Base-by-base conservation (phyloP, 30 jellyfish, hydroid and myxozoan species). In the Pseudorhiza aurosa region DNA sequence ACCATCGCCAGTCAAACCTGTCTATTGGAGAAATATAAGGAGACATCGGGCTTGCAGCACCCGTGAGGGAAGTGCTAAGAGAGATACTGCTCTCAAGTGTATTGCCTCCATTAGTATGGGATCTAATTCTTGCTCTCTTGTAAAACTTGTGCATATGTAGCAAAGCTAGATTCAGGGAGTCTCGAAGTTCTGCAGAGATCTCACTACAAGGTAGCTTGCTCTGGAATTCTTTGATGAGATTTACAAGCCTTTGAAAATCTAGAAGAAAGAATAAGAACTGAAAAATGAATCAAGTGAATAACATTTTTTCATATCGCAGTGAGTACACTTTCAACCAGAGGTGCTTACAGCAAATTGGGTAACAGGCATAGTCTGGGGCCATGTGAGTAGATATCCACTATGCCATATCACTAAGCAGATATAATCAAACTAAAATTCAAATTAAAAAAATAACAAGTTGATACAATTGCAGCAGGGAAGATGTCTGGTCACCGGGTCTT, bases 1-100 rank as follows among this genome's bases (percentile, higher is more conserved):
- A 58, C 98, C 98, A 92, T 19, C 96, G 75, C 98, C 98, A 92
- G 18, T 73, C 96, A 92, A 92, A 92, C 60, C 86, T 85, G 50
- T 92, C 96, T 11, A 59, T 68, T 31, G 90, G 93, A 11, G 93
- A 76, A 60, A 92, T 77, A 71, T 35, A 71, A 4, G 96, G 96
- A 19, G 96, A 86, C 40, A 75, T 45, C 11, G 96, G 96, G 74
- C 96, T 85, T 31, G 83, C 44, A 35, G 96, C 83, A 4, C 96
- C 96, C 40, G 80, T 84, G 53, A 85, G 81, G 14, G 96, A 72
- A 47, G 77, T 75, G 22, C 72, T 56, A 25, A 92, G 82, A 11
- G 96, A 85, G 17, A 85, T 35, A 55, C 96, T 83, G 9, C 82
- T 72, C 9, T 92, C 98, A 1, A 77, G 83, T 12, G 78, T 32